A percentile compares a stretch with the other conserved stretches of the same genome.
phyloP scores from a whole-genome alignment of 2,888 invertebrate species.

The Trichacis sp. region DNA sequence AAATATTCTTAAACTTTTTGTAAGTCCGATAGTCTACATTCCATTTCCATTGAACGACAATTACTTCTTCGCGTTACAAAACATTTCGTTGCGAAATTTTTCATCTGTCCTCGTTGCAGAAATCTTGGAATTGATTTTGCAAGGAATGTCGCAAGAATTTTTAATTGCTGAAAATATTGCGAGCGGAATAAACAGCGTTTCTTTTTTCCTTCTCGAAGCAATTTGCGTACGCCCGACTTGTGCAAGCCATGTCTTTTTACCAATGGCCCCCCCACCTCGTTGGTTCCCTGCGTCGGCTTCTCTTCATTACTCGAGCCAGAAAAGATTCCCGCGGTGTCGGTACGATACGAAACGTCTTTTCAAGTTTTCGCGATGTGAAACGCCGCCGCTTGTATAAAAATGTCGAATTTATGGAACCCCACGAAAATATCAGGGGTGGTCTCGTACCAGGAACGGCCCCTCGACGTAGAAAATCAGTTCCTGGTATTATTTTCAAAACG shows the following conservation, averaged over 20 bases:
- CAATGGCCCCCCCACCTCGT: constrained; percentile 8
- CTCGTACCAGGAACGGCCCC: background rate
- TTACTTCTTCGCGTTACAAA: too few relatives aligned
- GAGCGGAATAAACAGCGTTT: too few relatives aligned
- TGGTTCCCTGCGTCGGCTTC: background rate
- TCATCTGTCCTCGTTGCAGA: too few relatives aligned
- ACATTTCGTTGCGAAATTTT: too few relatives aligned
- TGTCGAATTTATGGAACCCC: background rate
- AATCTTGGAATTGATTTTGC: too few relatives aligned
- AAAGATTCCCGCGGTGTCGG: constrained; percentile 1
- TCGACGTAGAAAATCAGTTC: too few relatives aligned
- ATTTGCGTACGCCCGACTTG: constrained; percentile 14
- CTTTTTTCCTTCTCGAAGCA: background rate
- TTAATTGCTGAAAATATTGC: too few relatives aligned
- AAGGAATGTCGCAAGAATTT: too few relatives aligned
- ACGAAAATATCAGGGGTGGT: constrained; percentile 3
- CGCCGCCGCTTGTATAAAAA: background rate
- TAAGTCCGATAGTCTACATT: too few relatives aligned
- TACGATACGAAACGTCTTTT: background rate
- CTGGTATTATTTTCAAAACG: too few relatives aligned
- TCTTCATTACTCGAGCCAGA: background rate
- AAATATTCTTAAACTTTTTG: too few relatives aligned
- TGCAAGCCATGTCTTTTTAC: constrained; percentile 11
- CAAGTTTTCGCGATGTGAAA: background rate
- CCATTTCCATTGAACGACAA: too few relatives aligned